Percentiles rank a stretch among this genome's conserved stretches.
Evolutionary conservation across 2,888 invertebrate genomes (phyloP).

Genomic region (Euzophera pinguis): DNA sequence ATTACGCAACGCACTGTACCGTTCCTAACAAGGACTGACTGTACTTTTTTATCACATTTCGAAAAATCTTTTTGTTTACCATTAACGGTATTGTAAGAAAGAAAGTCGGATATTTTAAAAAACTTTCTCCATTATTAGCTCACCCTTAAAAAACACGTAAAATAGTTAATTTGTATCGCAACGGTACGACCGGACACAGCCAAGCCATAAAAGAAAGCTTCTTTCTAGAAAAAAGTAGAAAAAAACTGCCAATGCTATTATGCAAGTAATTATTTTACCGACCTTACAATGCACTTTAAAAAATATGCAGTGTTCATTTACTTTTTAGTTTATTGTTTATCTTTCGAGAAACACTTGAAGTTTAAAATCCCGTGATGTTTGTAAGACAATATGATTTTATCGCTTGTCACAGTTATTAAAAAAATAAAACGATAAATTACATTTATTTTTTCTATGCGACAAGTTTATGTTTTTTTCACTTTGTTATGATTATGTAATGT

Average conservation of each 20-base stretch:
- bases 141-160: not conserved
- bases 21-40: not conserved
- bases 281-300: not conserved
- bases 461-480: no score
- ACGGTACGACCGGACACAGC: conserved; percentile 26
- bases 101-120: conserved; percentile 52
- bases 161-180: conserved; percentile 31
- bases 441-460: no score
- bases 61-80: conserved; percentile 25
- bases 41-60: not conserved
- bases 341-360: not conserved
- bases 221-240: not conserved
- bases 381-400: no score
- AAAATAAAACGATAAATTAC: no score
- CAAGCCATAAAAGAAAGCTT: conserved; percentile 9
- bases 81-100: conserved; percentile 33
- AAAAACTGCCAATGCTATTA: not conserved
- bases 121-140: conserved; percentile 68
- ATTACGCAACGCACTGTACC: not conserved
- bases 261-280: conserved; percentile 2
- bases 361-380: no score
- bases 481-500: no score
- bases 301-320: not conserved
- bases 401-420: no score
- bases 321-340: not conserved